Evolutionary conservation across 2,888 invertebrate genomes (phyloP).

Genomic region (Trissonchulus sp.): DNA sequence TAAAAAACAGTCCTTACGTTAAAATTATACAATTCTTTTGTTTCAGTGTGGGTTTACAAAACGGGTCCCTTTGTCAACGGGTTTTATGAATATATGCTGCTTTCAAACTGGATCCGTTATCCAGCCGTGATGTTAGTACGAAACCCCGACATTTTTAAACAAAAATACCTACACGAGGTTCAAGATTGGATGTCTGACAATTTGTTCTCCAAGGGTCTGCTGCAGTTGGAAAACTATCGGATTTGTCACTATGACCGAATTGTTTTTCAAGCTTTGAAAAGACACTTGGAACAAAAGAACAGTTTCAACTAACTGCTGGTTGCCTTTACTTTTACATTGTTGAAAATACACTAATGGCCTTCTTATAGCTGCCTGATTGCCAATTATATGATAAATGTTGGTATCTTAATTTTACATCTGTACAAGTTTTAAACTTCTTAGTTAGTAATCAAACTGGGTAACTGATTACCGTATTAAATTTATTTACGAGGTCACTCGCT

Average conservation of each 20-base stretch:
- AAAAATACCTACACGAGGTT: not conserved
- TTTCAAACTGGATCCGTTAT: not conserved
- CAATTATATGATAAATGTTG: too few species aligned
- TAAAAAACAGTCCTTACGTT: too few species aligned
- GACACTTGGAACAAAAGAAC: not conserved
- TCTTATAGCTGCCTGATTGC: too few species aligned
- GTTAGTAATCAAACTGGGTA: too few species aligned
- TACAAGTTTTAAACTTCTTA: too few species aligned
- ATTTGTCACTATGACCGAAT: not conserved
- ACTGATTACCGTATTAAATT: too few species aligned
- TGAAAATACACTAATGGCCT: too few species aligned
- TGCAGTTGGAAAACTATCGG: not conserved
- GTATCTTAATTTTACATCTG: too few species aligned
- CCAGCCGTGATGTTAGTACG: not conserved
- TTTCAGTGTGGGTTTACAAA: conserved; percentile 1
- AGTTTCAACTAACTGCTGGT: too few species aligned
- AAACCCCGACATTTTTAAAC: not conserved
- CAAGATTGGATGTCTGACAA: not conserved
- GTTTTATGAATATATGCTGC: not conserved
- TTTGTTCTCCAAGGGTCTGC: not conserved
- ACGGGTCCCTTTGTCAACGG: not conserved
- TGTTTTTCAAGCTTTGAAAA: not conserved
- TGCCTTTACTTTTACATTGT: too few species aligned
- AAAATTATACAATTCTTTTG: too few species aligned
- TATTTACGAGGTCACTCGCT: too few species aligned